Conservation (phyloP, 2,113 vertebrate species). For the Tupaia chinensis region DNA sequence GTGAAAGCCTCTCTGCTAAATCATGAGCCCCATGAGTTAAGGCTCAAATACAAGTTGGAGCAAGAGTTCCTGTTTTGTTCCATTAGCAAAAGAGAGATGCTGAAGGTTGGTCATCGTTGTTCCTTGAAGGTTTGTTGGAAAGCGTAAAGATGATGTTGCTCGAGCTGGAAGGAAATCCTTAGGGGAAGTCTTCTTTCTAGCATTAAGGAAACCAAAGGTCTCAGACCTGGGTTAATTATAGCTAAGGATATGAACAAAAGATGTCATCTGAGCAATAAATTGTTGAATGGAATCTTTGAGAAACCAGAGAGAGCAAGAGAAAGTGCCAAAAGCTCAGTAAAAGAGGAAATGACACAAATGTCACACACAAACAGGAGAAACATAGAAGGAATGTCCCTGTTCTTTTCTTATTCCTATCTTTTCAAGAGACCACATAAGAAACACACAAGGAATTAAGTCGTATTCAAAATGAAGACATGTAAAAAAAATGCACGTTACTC, state of each 20-base stretch:
- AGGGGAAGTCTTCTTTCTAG: too few relatives aligned
- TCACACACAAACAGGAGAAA: neutral
- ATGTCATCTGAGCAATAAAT: neutral
- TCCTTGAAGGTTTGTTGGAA: neutral
- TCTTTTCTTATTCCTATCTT: neutral
- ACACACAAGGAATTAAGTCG: neutral
- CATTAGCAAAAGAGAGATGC: neutral
- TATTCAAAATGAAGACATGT: neutral
- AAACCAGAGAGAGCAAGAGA: neutral
- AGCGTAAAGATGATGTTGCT: neutral
- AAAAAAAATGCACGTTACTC: neutral
- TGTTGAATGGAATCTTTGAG: neutral
- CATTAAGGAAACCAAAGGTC: neutral
- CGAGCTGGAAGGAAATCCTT: neutral
- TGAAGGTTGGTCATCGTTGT: neutral
- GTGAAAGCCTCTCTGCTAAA: neutral
- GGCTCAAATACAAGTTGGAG: neutral
- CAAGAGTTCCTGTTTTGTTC: neutral
- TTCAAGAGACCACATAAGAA: neutral
- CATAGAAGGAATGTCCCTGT: neutral
- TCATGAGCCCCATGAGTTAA: neutral
- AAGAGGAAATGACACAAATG: constrained; percentile 2
- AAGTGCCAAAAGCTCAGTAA: neutral
- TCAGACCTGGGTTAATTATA: neutral
- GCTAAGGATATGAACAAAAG: neutral